Evolutionary conservation across 1,140 invertebrate genomes (phyloP).

Genomic region (Pteromalus puparum): DNA sequence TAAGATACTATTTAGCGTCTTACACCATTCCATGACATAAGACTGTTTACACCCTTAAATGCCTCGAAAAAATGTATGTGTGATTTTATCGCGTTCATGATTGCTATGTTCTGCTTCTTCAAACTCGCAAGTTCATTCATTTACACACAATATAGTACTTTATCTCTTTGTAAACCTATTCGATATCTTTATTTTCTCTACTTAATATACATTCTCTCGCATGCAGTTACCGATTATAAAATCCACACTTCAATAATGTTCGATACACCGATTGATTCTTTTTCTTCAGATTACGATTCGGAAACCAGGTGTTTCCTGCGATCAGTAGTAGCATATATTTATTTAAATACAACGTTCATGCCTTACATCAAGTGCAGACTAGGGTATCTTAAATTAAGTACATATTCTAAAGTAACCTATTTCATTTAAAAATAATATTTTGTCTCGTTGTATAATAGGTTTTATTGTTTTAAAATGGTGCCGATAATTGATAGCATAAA

Average conservation of each 20-base stretch:
- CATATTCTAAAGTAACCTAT: not conserved
- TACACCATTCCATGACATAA: constrained; percentile 70
- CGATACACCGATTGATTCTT: not conserved
- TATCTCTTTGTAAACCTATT: not conserved
- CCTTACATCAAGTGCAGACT: not conserved
- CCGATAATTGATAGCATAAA: not conserved
- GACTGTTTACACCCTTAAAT: constrained; percentile 61
- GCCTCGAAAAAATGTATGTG: constrained; percentile 7
- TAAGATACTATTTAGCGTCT: constrained; percentile 33
- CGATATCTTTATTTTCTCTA: not conserved
- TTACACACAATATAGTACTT: not conserved
- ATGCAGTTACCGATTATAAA: constrained; percentile 46
- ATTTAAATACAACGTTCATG: not conserved
- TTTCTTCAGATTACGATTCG: not conserved
- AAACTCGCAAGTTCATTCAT: not conserved
- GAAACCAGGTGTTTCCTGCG: not conserved
- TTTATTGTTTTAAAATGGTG: not conserved
- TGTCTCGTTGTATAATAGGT: not conserved
- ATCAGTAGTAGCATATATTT: constrained; percentile 22
- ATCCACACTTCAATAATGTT: not conserved
- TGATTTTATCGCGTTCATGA: constrained; percentile 14
- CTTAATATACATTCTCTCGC: constrained; percentile 13
- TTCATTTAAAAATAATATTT: not conserved
- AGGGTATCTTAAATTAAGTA: not conserved
- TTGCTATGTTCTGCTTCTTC: not conserved